Evolutionary conservation across 2,888 invertebrate genomes (phyloP), one percentile per base, ranked within the genome.

Genomic region (Tolmerus cingulatus): DNA sequence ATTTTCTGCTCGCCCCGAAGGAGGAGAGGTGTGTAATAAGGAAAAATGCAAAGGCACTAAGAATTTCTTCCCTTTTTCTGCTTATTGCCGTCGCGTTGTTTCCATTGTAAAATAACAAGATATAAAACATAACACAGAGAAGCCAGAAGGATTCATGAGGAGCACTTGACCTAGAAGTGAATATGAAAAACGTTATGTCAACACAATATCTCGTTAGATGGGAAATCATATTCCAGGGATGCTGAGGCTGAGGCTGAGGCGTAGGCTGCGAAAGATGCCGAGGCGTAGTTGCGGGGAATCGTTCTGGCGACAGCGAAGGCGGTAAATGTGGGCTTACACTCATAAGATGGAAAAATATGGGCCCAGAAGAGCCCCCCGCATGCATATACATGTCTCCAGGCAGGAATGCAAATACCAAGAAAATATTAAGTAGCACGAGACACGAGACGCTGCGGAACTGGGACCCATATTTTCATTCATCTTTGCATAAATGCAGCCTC

Each of bases 121-220:
- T 66, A 84, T 40, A 84, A 34, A 34, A 84, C 84, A 79, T 79
- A 46, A 43, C 46, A 66, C 37, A 66, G 66, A 84, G 84, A 57
- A 84, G 84, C 66, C 66, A 84, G 84, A 66, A 84, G 84, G 84
- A 84, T 84, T 84, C 84, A 84, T 37, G 84, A 84, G 84, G 40
- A 66, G 66, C 66, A 84, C 84, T 84, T 84, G 84, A 84, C 84
- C 84, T 40, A 84, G 84, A 84, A 84, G 84, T 66, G 84, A 84
- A 84, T 84, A 84, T 84, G 84, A 66, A 84, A 84, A 84, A 84
- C 84, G 84, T 84, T 84, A 84, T 84, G 84, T 84, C 84, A 84
- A 84, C 84, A 84, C 37, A 84, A 84, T 84, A 84, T 84, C 84
- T 84, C 84, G 84, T 84, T 84, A 84, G 84, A 84, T 84, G 66